A percentile compares a stretch with the other conserved stretches of the same genome.
Conservation (phyloP, 2,113 vertebrate genomes). For the Electrona antarctica region DNA sequence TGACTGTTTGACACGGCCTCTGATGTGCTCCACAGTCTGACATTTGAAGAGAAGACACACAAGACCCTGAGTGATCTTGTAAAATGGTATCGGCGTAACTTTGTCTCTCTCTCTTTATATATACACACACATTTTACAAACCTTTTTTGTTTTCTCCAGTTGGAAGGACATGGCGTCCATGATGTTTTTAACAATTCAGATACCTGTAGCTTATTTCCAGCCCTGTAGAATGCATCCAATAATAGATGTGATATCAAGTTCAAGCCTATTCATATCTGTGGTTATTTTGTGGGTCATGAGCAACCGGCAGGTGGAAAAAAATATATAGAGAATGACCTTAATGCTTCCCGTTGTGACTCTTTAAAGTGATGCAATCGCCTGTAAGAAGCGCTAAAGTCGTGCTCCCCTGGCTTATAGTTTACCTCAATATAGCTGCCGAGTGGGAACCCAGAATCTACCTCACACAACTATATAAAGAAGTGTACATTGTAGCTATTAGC, state of each 20-base stretch:
- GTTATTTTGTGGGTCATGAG: slow-evolving; percentile 49
- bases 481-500: slow-evolving; percentile 70
- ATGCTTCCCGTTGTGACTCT: slow-evolving; percentile 31
- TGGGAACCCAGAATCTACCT: slow-evolving; percentile 48
- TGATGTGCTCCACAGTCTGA: not conserved
- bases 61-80: too few relatives aligned
- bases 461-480: slow-evolving; percentile 78
- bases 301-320: slow-evolving; percentile 19
- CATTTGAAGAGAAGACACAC: not conserved
- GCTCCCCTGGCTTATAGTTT: slow-evolving; percentile 18
- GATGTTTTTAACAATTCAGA: not conserved
- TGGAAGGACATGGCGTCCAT: not conserved
- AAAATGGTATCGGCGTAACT: slow-evolving; percentile 7
- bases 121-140: not conserved
- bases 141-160: not conserved
- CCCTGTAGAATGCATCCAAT: not conserved
- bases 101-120: not conserved
- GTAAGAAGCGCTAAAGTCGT: slow-evolving; percentile 62
- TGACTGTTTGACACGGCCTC: not conserved
- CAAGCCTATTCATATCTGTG: slow-evolving; percentile 32
- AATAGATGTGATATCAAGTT: slow-evolving; percentile 9
- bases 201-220: not conserved
- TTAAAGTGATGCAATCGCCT: slow-evolving; percentile 76
- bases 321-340: slow-evolving; percentile 11
- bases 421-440: slow-evolving; percentile 51